Base-by-base conservation (phyloP, 2,113 vertebrate species). In the Acanthisitta chloris region DNA sequence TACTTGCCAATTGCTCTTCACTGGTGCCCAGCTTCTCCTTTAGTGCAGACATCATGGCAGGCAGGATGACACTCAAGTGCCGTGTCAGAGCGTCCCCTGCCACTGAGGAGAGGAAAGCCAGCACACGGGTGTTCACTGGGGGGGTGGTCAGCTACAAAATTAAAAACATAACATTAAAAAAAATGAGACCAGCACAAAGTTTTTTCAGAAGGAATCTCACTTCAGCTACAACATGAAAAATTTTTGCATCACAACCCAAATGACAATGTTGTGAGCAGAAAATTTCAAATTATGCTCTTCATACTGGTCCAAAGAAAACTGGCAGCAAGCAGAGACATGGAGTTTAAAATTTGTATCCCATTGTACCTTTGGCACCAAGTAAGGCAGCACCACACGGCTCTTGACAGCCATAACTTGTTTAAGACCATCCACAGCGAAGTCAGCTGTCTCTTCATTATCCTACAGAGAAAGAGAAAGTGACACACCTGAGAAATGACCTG, bases 371-470 rank as follows among this genome's bases (percentile, higher is more conserved):
- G 99, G 99, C 93, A 99, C 99, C 73, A 99, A 97, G 92, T 99
- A 99, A 66, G 99, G 99, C 91, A 99, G 97, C 92, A 99, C 99
- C 55, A 99, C 99, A 19, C 99, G 99, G 96, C 99, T 99, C 98
- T 99, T 99, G 81, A 99, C 99, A 24, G 99, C 99, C 99, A 99
- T 99, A 81, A 99, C 99, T 92, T 99, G 99, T 97, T 99, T 99
- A 82, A 99, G 98, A 64, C 99, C 99, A 17, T 99, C 99, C 97
- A 99, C 97, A 77, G 99, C 99, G 94, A 99, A 99, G 70, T 99
- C 99, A 4, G 99, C 98, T 4, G 98, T 98, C 38, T 98, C 98
- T 83, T 98, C 97, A 16, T 99, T 98, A 55, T 99, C 98, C 99
- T 99, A 94, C 15, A 67, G 57, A 88, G 28, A 72, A 48, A 79